Base-by-base conservation (phyloP, 2,888 invertebrate genomes). In the Listrodromus nycthemerus region DNA sequence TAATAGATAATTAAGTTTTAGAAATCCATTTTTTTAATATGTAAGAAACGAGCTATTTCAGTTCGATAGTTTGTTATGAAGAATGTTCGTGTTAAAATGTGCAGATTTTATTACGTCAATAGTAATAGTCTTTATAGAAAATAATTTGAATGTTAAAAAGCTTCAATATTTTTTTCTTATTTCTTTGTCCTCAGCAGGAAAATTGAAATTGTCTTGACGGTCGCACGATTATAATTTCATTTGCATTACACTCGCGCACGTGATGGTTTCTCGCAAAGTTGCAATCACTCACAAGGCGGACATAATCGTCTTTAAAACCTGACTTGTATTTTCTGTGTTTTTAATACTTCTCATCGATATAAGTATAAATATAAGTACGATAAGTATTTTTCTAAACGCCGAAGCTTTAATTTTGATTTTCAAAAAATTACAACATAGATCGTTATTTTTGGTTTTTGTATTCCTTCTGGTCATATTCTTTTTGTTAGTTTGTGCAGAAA, bases 291-390 rank as follows among this genome's bases (percentile, higher is more conserved):
- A 69, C 65, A 10, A 58, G 45, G 67, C 61, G 71, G 58, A 13
- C 13, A 63, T 33, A 48, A 37, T 33, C 33, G 74, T n/a, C 13
- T 45, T 52, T 50, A 61, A 27, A 19, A 30, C 33, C 30, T 13
- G 21, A 27, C 65, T 65, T 66, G 77, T 74, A 77, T 52, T 58
- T 80, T 67, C 73, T 77, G 55, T 80, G 21, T 33, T 6, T 77
- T 66, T 70, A 30, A n/a, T 79, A 81, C n/a, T 65, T 84, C 84
- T 75, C 84, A 84, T 78, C 81, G 45, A 55, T 80, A 69, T 50
- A 75, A 81, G 70, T n/a, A n/a, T n/a, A n/a, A 33, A 33, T 6
- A 33, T 33, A 33, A 6, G 6, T 7, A 6, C 7, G 33, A 7
- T 33, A 7, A 10, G 50, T 30, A 67, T 48, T 50, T 77, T 71